Conservation (phyloP, 2,888 invertebrate species). For the Morinoia aosen region DNA sequence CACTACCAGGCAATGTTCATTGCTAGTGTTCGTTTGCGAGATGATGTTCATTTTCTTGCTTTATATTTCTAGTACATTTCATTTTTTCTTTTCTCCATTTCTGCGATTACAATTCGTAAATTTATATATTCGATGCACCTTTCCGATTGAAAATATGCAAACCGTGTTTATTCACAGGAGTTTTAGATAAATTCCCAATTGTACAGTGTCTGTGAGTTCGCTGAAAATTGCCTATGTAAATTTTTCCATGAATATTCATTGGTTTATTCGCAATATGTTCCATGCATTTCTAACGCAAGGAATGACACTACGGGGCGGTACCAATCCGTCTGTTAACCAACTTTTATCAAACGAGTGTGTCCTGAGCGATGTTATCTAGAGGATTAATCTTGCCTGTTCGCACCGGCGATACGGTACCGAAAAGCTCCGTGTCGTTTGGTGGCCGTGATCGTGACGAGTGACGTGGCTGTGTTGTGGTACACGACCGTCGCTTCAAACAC, state of each 20-base stretch:
- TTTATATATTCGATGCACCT: too few relatives aligned
- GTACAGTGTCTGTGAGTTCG: not conserved
- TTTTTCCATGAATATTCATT: slow-evolving; percentile 1
- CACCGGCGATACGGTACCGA: not conserved
- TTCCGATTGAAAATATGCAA: not conserved
- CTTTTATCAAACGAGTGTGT: not conserved
- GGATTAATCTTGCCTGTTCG: not conserved
- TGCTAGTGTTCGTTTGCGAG: too few relatives aligned
- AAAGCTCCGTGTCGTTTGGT: not conserved
- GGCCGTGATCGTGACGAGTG: not conserved
- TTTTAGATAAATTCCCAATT: not conserved
- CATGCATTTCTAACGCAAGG: not conserved
- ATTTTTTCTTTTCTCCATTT: not conserved
- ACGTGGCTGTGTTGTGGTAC: not conserved
- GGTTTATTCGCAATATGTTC: not conserved
- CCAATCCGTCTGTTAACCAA: not conserved
- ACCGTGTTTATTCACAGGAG: not conserved
- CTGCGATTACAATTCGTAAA: not conserved
- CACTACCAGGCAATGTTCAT: too few relatives aligned
- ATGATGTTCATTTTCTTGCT: too few relatives aligned
- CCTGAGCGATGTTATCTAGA: not conserved
- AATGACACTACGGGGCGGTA: not conserved
- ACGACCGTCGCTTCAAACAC: too few relatives aligned
- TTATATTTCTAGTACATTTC: too few relatives aligned
- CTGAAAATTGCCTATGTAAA: not conserved